Percentiles rank a stretch among this genome's conserved stretches.
Conservation (phyloP, 1,140 invertebrate species). For the Onthophagus taurus region DNA sequence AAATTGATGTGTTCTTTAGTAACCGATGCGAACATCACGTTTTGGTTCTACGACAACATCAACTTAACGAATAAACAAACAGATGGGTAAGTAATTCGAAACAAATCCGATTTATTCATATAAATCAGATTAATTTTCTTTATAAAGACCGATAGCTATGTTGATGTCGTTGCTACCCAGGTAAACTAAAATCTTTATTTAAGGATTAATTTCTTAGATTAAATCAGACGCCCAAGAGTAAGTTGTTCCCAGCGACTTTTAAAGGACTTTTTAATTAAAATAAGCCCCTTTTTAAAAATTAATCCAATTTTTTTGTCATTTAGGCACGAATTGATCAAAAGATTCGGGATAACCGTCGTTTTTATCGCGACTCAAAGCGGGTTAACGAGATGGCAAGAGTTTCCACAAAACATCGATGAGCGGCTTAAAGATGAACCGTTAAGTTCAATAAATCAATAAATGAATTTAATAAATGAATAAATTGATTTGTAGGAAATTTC, state of each 20-base stretch:
- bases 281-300: neutral
- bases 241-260: neutral
- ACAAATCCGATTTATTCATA: neutral
- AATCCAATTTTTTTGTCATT: slow-evolving; percentile 6
- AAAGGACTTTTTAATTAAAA: neutral
- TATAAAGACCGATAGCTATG: slow-evolving; percentile 63
- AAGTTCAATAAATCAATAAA: slow-evolving; percentile 12
- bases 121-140: slow-evolving; percentile 13
- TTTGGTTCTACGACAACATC: slow-evolving; percentile 69
- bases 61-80: slow-evolving; percentile 59
- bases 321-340: slow-evolving; percentile 61
- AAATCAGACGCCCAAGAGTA: neutral
- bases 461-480: too few species aligned
- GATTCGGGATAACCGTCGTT: slow-evolving; percentile 72
- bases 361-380: slow-evolving; percentile 86
- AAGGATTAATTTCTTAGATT: neutral
- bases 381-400: slow-evolving; percentile 77
- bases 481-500: slow-evolving; percentile 53
- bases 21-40: slow-evolving; percentile 78
- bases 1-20: slow-evolving; percentile 73
- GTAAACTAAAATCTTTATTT: slow-evolving; percentile 51
- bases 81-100: slow-evolving; percentile 48
- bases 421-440: slow-evolving; percentile 26
- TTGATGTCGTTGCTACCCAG: slow-evolving; percentile 74
- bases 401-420: slow-evolving; percentile 41